Conservation (phyloP, 2,888 invertebrate species). For the Lypha dubia region DNA sequence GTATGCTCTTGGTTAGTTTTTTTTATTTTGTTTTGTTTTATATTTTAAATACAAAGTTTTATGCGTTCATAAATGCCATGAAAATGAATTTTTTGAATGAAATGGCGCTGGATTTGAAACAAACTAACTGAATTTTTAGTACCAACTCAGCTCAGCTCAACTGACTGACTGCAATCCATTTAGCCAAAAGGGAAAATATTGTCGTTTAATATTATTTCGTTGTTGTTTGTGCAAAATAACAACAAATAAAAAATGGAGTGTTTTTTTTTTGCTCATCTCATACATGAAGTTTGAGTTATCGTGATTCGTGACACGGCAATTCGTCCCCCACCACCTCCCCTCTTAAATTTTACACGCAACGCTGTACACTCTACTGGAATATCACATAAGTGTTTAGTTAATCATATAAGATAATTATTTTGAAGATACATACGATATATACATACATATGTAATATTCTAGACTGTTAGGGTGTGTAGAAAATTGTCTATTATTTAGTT, state of each 20-base stretch:
- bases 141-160: slow-evolving; percentile 2
- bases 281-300: slow-evolving; percentile 69
- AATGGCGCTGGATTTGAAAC: not conserved
- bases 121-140: slow-evolving; percentile 11
- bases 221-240: slow-evolving; percentile 32
- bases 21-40: slow-evolving; percentile 16
- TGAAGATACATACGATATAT: no score
- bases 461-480: no score
- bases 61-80: not conserved
- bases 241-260: slow-evolving; percentile 9
- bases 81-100: slow-evolving; percentile 10
- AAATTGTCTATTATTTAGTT: no score
- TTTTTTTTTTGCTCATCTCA: slow-evolving; percentile 33
- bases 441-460: no score
- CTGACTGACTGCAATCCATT: slow-evolving; percentile 64
- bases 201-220: slow-evolving; percentile 54
- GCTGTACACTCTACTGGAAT: slow-evolving; percentile 4
- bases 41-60: slow-evolving; percentile 4
- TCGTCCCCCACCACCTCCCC: slow-evolving; percentile 33
- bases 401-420: no score
- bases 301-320: slow-evolving; percentile 77
- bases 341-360: not conserved
- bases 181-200: slow-evolving; percentile 63
- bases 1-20: slow-evolving; percentile 21
- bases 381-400: no score